Percentiles rank a stretch among this genome's conserved stretches.
These are phyloP conservation scores for Trichogramma evanescens DNA, from an alignment of 2,888 invertebrate genomes.

Conservation along the genomic window DNA sequence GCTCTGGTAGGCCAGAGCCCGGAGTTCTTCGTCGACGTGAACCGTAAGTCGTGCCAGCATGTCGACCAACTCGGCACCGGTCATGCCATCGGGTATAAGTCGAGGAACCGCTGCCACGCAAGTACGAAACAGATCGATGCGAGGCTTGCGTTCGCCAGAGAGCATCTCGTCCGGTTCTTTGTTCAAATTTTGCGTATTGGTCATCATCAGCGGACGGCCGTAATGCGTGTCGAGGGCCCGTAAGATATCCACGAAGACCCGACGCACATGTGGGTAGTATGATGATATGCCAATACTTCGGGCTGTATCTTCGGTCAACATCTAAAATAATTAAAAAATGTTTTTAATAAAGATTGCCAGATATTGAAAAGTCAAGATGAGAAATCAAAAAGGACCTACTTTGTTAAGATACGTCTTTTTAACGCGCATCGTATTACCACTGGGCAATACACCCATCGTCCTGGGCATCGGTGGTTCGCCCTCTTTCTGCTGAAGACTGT, in stretches of 20 bases:
- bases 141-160: conserved; percentile 92
- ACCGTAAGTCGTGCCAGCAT: conserved; percentile 88
- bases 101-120: conserved; percentile 98
- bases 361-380: not conserved
- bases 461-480: conserved; percentile 99
- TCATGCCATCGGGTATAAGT: conserved; percentile 96
- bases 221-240: conserved; percentile 91
- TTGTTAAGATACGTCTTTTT: conserved; percentile 95
- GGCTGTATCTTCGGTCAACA: conserved; percentile 93
- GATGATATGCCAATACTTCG: conserved; percentile 93
- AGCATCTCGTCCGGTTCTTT: conserved; percentile 90
- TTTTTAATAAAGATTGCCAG: not conserved
- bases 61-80: conserved; percentile 87
- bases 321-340: conserved; percentile 43
- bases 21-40: conserved; percentile 96
- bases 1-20: conserved; percentile 88
- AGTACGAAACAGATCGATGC: conserved; percentile 94
- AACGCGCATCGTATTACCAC: conserved; percentile 88
- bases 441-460: conserved; percentile 88
- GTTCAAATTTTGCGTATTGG: conserved; percentile 89
- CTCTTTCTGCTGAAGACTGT: conserved; percentile 96
- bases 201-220: conserved; percentile 94
- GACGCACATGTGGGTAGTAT: conserved; percentile 91
- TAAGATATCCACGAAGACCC: conserved; percentile 92
- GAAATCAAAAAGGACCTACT: conserved; percentile 33